phyloP scores from a whole-genome alignment of 2,888 invertebrate species.

The Stenolophus ochropezus region DNA sequence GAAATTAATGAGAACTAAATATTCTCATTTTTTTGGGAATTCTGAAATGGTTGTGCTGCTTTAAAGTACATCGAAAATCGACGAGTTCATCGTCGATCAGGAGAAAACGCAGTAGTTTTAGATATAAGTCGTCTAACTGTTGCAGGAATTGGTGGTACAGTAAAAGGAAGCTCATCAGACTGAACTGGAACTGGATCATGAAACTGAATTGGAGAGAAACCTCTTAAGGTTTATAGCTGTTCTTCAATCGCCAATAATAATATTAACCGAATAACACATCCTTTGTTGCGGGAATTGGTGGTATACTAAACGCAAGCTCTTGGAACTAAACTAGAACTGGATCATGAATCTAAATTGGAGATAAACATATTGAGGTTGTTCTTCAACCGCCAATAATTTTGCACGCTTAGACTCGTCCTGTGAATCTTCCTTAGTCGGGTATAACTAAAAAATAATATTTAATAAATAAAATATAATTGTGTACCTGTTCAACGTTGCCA shows the following conservation, averaged over 20 bases:
- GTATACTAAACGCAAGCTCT: background rate
- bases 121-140: background rate
- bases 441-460: background rate
- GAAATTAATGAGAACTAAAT: too few species aligned
- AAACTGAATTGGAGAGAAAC: background rate
- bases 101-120: background rate
- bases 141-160: background rate
- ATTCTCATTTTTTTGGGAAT: too few species aligned
- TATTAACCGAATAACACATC: too few species aligned
- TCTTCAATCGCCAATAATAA: background rate
- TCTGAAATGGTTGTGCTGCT: too few species aligned
- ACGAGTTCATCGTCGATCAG: background rate
- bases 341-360: background rate
- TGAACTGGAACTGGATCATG: background rate
- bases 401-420: too few species aligned
- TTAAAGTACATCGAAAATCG: too few species aligned
- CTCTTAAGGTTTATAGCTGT: background rate
- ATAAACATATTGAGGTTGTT: background rate
- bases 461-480: background rate
- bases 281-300: too few species aligned
- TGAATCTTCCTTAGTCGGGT: background rate
- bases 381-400: background rate
- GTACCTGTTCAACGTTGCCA: too few species aligned
- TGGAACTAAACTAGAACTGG: background rate
- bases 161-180: background rate